These are phyloP conservation scores for Camponotus pennsylvanicus DNA, from an alignment of 1,140 invertebrate species.

Conservation along the genomic window DNA sequence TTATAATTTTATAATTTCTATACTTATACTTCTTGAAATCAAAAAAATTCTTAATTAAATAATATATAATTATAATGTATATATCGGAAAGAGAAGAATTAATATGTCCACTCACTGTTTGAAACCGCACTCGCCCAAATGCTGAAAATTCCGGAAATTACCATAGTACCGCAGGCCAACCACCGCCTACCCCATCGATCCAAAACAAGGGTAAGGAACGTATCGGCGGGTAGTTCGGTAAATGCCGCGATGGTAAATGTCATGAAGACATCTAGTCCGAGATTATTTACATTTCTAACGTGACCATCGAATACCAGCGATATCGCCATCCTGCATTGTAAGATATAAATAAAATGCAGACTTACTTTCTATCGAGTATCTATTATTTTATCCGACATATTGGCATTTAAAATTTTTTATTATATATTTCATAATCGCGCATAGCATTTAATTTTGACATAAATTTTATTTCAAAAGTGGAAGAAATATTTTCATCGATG, in stretches of 20 bases:
- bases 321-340: slow-evolving; percentile 90
- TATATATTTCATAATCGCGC: background rate
- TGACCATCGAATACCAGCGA: slow-evolving; percentile 95
- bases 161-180: slow-evolving; percentile 93
- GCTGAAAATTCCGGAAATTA: slow-evolving; percentile 93
- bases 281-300: slow-evolving; percentile 93
- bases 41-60: too few species aligned
- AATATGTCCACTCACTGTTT: slow-evolving; percentile 85
- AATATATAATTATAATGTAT: too few species aligned
- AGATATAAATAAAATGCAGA: slow-evolving; percentile 10
- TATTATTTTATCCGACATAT: slow-evolving; percentile 28
- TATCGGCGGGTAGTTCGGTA: slow-evolving; percentile 94
- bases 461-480: background rate
- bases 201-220: slow-evolving; percentile 92
- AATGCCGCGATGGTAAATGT: slow-evolving; percentile 94
- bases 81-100: too few species aligned
- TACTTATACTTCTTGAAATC: too few species aligned
- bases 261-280: slow-evolving; percentile 93
- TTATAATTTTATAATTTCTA: background rate
- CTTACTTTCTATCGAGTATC: background rate
- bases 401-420: background rate
- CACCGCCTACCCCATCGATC: slow-evolving; percentile 94
- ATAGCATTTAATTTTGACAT: too few species aligned
- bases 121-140: slow-evolving; percentile 91
- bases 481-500: slow-evolving; percentile 17